phyloP scores from a whole-genome alignment of 2,113 vertebrate genomes.

The Argyrosomus japonicus region DNA sequence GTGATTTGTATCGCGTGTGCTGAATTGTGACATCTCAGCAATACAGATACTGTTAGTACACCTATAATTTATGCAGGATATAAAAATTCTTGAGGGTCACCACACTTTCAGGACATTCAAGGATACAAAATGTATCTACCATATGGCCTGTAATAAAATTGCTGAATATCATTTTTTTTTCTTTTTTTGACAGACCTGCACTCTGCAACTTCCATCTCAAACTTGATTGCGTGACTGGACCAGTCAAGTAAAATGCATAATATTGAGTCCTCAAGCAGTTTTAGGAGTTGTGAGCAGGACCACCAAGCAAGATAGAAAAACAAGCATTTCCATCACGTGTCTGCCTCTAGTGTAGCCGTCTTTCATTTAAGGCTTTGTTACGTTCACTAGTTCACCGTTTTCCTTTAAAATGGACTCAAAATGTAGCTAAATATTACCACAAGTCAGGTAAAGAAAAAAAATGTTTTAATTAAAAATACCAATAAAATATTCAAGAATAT shows the following conservation, averaged over 20 bases:
- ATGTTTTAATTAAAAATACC: not conserved
- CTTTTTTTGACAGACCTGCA: not conserved
- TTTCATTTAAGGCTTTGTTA: slow-evolving; percentile 13
- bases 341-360: slow-evolving; percentile 7
- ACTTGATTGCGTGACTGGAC: not conserved
- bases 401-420: not conserved
- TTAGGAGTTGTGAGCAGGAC: not conserved
- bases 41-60: not conserved
- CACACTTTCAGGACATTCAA: not conserved
- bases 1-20: not conserved
- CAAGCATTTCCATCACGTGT: not conserved
- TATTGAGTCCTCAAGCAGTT: not conserved
- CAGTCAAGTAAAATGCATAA: not conserved
- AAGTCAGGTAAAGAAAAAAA: not conserved
- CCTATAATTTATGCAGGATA: slow-evolving; percentile 4
- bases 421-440: not conserved
- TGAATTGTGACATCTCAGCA: not conserved
- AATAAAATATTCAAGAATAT: not conserved
- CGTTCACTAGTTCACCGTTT: not conserved
- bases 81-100: slow-evolving; percentile 1
- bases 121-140: slow-evolving; percentile 13
- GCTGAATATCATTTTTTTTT: not conserved
- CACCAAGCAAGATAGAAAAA: not conserved
- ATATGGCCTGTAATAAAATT: not conserved
- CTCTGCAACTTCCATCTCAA: not conserved